Base-by-base conservation (phyloP, 1,140 invertebrate species). In the Diuraphis noxia region DNA sequence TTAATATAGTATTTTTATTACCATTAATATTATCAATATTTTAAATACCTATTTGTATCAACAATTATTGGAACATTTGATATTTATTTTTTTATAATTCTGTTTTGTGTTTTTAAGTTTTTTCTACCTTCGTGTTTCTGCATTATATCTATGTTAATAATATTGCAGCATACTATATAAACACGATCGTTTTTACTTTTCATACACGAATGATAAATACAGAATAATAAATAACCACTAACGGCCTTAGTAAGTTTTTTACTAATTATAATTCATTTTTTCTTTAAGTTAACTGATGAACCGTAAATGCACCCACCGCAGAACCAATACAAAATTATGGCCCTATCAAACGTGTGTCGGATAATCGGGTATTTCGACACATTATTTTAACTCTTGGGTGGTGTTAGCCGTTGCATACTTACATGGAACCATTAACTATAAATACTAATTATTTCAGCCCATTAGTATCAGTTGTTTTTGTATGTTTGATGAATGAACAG, bases 301-400 rank as follows among this genome's bases (percentile, higher is more conserved):
- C 84, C 84, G 40, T 38, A 46, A 85, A 85, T 85, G 84, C 84
- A 85, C 84, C 84, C 84, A 85, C 84, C 84, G 84, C 84, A 85
- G 41, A 85, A 46, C 41, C 43, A 41, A 82, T 46, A 85, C 41
- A 34, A 85, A 85, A 46, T 85, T n/a, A 85, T 17, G n/a, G 8
- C n/a, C 6, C 30, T 85, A 36, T 46, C 34, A 34, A 85, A 85
- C 25, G 5, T 85, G 43, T 34, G 23, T 82, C 56, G 30, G n/a
- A 8, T 30, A 13, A 82, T 82, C 10, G 21, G 17, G n/a, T 85
- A 34, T 85, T 85, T 85, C 84, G 19, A 46, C 30, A 85, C 23
- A 7, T 34, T 46, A 7, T 34, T 46, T 85, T 23, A 46, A 46
- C n/a, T 46, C n/a, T 46, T 85, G 84, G 41, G 41, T 85, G 84